Evolutionary conservation across 2,113 vertebrate species (phyloP), one percentile per base, ranked within the genome.

Genomic region (Castor canadensis): DNA sequence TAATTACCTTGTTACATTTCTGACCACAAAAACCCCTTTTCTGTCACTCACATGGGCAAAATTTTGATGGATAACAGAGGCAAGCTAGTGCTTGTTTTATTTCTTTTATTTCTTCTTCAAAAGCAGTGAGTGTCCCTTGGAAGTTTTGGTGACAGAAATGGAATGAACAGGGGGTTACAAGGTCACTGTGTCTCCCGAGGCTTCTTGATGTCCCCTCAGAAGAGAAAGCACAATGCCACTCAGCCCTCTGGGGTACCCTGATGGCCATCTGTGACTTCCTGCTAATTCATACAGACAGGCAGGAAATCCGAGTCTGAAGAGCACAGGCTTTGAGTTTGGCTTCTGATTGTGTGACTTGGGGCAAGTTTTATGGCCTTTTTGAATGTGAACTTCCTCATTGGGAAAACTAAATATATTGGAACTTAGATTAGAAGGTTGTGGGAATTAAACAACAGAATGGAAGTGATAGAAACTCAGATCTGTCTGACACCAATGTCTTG

Each of bases 1-100:
- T 96, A 96, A 96, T 96, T 96, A 96, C 95, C 81, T 97, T 94
- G 77, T 97, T 96, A 96, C 67, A 88, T 97, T 95, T 96, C 95
- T 96, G 93, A 95, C 95, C 93, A 80, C 91, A 86, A n/a, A 95
- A 69, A 69, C 54, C 66, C 54, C 96, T 93, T 95, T 87, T 60
- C 91, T 93, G 67, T 96, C 92, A 96, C 75, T 83, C 87, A 88
- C 66, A 32, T 77, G 87, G 89, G 88, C 93, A 49, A 94, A 83
- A 94, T 83, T 69, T 88, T 92, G 80, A 97, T 94, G 83, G 85
- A 95, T 96, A 91, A 43, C 87, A 79, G 86, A 95, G 81, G 83
- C 93, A 95, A 96, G 91, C 82, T 69, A 20, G 56, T 43, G 72
- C 89, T 92, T 96, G 92, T 80, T 88, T 84, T 11, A 35, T 69